Base-by-base conservation (phyloP, 2,888 invertebrate genomes). In the Andrena flavipes region DNA sequence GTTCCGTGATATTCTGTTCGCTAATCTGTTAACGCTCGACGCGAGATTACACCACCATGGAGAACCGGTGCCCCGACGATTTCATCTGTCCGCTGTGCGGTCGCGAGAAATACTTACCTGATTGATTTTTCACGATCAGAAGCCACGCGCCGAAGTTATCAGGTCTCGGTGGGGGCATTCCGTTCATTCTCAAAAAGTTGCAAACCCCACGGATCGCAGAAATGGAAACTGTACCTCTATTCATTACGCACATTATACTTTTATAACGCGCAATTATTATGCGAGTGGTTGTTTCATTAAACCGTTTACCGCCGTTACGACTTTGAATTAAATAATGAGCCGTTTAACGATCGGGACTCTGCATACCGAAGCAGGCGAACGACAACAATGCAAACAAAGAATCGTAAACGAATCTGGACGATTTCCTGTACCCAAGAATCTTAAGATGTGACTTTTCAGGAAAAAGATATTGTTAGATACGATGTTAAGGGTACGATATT, bases 1-100 rank as follows among this genome's bases (percentile, higher is more conserved):
- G 62, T 79, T 79, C 67, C 23, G 75, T 72, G 76, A 85, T 82
- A 82, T 85, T 82, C 80, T 82, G 82, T 85, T 84, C 78, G 77
- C 75, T 77, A 77, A 80, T 85, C 82, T 85, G 60, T 85, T 75
- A 81, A 70, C 63, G 59, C 60, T 54, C 3, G 54, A 56, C 35
- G 42, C 42, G 75, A 76, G 80, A 81, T 86, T 86, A 86, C 65
- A 54, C 60, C 54, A 49, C 33, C 30, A 0, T 6, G 33, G 49
- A 67, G 59, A 56, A 74, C 16, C 70, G 16, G 26, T 48, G n/a
- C 23, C 10, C 42, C 54, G 7, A 33, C 16, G 59, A 29, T 42
- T 35, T 65, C 29, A 56, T 30, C 42, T 8, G 26, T 51, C 8
- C 10, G 33, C 33, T 33, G 33, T 8, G 8, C 33, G 2, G 13